Evolutionary conservation across 2,113 vertebrate genomes (phyloP).

Genomic region (Gadus macrocephalus): DNA sequence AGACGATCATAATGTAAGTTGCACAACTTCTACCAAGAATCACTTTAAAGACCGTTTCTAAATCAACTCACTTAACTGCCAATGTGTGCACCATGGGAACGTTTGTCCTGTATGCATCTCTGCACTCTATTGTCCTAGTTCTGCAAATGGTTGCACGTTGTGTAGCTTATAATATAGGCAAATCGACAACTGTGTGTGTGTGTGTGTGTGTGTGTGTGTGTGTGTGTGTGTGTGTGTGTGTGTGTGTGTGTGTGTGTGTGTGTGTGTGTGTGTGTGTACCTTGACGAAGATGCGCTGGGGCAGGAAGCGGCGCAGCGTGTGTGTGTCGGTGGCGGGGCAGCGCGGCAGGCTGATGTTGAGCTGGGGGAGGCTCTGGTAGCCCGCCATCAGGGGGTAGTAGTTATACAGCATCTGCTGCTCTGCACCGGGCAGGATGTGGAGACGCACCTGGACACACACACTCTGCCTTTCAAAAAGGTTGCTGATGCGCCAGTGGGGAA

Average conservation of each 20-base stretch:
- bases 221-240: no score
- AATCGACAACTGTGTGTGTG: no score
- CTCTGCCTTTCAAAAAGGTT: no score
- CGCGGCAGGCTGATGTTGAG: conserved; percentile 83
- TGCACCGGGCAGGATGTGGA: conserved; percentile 87
- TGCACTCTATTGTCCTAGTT: no score
- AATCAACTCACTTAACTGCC: neutral
- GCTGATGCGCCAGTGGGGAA: no score
- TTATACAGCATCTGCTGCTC: conserved; percentile 95
- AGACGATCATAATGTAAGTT: neutral
- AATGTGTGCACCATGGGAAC: neutral
- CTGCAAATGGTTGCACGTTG: no score
- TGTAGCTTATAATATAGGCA: no score
- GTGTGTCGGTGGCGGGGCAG: conserved; percentile 78
- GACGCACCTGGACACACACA: conserved; percentile 75
- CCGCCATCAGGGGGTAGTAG: conserved; percentile 95
- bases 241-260: no score
- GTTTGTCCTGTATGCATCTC: no score
- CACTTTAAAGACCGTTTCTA: neutral
- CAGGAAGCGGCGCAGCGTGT: conserved; percentile 85
- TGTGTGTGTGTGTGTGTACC: conserved; percentile 64
- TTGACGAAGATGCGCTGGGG: conserved; percentile 95
- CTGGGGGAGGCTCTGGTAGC: conserved; percentile 89
- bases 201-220: no score
- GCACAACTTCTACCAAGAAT: no score